phyloP scores from a whole-genome alignment of 30 jellyfish, hydroid and myxozoan genomes.

The Turritopsis rubra region DNA sequence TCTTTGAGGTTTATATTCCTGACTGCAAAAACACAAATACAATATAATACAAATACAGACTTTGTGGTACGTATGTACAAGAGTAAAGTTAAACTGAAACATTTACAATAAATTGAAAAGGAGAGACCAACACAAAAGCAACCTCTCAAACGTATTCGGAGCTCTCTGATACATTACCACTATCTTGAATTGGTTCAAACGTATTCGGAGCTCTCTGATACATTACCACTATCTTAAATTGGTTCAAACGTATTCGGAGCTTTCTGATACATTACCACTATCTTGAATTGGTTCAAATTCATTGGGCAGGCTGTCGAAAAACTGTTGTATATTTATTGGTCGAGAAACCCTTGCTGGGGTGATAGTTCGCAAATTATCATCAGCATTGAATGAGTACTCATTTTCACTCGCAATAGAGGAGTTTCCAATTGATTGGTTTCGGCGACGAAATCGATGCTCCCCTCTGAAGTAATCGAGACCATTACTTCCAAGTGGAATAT shows the following conservation, averaged over 20 bases:
- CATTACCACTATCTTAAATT: background rate
- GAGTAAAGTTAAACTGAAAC: too few relatives aligned
- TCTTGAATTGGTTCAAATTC: background rate
- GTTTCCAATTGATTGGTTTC: background rate
- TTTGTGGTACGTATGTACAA: too few relatives aligned
- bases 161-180: background rate
- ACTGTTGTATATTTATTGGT: background rate
- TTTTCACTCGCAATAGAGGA: background rate
- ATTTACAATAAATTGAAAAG: background rate
- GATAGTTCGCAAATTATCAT: background rate
- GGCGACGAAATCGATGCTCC: background rate
- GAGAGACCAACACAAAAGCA: background rate
- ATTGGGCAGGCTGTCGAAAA: background rate
- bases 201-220: background rate
- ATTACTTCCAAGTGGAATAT: background rate
- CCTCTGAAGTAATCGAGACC: background rate
- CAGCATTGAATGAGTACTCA: background rate
- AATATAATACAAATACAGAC: too few relatives aligned
- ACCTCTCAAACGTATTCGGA: background rate
- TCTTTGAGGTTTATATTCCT: too few relatives aligned
- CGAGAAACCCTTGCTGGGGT: background rate
- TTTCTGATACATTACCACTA: background rate
- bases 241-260: background rate
- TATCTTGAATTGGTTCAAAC: background rate
- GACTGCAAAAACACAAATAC: too few relatives aligned